phyloP scores from a whole-genome alignment of 2,113 vertebrate species.

The Balaeniceps rex region DNA sequence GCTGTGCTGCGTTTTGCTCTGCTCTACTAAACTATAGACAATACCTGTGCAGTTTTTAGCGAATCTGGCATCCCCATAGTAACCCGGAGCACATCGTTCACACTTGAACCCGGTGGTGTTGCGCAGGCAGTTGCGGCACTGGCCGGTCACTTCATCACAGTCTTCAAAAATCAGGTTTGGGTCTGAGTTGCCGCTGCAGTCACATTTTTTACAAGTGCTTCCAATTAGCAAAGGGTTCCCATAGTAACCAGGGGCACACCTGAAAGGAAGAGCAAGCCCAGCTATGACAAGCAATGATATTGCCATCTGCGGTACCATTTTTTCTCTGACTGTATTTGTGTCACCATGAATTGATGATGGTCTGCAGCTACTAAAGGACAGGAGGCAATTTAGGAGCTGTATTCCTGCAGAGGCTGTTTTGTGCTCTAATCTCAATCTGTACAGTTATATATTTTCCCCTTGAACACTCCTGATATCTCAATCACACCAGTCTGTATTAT shows the following conservation, averaged over 20 bases:
- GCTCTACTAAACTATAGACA: neutral
- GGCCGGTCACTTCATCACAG: conserved; percentile 91
- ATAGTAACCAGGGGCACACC: conserved; percentile 95
- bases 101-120: conserved; percentile 88
- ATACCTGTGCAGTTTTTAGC: conserved; percentile 91
- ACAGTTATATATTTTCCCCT: neutral
- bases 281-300: neutral
- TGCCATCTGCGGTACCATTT: fast-evolving
- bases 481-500: neutral
- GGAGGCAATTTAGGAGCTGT: neutral
- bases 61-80: conserved; percentile 86
- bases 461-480: neutral
- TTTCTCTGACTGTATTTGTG: neutral
- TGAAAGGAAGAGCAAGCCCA: conserved; percentile 56
- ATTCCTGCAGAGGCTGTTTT: neutral
- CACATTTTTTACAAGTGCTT: conserved; percentile 88
- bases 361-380: neutral
- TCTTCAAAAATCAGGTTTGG: conserved; percentile 95
- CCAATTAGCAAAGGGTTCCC: conserved; percentile 88
- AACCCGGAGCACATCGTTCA: conserved; percentile 86
- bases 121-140: conserved; percentile 89
- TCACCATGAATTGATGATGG: neutral
- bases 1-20: neutral
- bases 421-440: neutral
- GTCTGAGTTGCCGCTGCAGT: conserved; percentile 96